A percentile compares a stretch with the other conserved stretches of the same genome.
These are phyloP conservation scores for Clostera curtula DNA, from an alignment of 2,888 invertebrate species.

Conservation along the genomic window DNA sequence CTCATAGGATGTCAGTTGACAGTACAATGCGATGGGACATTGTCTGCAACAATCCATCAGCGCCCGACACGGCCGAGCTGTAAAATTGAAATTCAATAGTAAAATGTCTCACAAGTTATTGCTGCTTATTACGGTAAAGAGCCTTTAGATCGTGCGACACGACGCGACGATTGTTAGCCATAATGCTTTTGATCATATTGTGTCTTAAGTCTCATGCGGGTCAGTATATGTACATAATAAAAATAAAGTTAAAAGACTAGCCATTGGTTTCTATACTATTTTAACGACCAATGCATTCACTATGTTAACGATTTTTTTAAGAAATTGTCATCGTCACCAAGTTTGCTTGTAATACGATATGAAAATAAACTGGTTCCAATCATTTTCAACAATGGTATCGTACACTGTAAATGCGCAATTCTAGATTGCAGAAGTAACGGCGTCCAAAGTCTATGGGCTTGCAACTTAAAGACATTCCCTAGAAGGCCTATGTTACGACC, in stretches of 20 bases:
- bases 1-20: slow-evolving; percentile 36
- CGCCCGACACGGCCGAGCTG: slow-evolving; percentile 25
- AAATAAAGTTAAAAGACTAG: too few relatives aligned
- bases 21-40: slow-evolving; percentile 38
- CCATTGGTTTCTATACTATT: too few relatives aligned
- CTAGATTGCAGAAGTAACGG: slow-evolving; percentile 34
- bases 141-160: slow-evolving; percentile 17
- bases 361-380: too few relatives aligned
- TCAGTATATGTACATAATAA: too few relatives aligned
- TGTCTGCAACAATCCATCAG: slow-evolving; percentile 51
- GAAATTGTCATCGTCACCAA: too few relatives aligned
- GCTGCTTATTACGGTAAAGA: slow-evolving; percentile 38
- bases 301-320: too few relatives aligned
- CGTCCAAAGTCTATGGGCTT: slow-evolving; percentile 23
- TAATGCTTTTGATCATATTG: not conserved
- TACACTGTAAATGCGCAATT: slow-evolving; percentile 18
- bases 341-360: too few relatives aligned
- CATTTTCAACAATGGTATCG: too few relatives aligned
- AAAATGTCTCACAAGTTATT: slow-evolving; percentile 40
- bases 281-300: too few relatives aligned
- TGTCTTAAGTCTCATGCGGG: not conserved
- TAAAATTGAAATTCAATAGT: slow-evolving; percentile 53
- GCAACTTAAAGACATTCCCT: slow-evolving; percentile 3
- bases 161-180: slow-evolving; percentile 20
- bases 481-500: not conserved